Percentiles rank a stretch among this genome's conserved stretches.
Conservation (phyloP, 2,888 invertebrate genomes). For the Agrotis exclamationis region DNA sequence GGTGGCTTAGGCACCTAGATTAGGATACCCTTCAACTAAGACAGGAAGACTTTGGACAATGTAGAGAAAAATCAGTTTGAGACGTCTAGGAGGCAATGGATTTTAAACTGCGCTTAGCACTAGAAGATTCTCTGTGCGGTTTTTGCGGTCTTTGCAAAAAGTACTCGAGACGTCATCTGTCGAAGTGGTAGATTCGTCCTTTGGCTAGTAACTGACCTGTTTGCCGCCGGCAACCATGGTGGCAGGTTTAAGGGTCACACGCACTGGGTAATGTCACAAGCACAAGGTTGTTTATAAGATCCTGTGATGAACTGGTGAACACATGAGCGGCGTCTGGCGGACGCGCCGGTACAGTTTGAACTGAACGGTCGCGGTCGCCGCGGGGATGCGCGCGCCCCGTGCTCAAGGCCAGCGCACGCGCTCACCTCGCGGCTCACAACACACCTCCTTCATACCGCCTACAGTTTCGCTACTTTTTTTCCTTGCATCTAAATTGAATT, state of each 20-base stretch:
- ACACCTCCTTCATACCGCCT: slow-evolving; percentile 55
- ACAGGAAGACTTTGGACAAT: slow-evolving; percentile 13
- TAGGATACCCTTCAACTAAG: slow-evolving; percentile 8
- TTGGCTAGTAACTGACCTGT: slow-evolving; percentile 83
- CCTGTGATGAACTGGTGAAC: slow-evolving; percentile 68
- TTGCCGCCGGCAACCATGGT: slow-evolving; percentile 91
- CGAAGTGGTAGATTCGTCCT: slow-evolving; percentile 64
- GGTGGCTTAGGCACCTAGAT: slow-evolving; percentile 25
- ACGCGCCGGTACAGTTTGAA: slow-evolving; percentile 89
- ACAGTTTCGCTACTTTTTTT: slow-evolving; percentile 75
- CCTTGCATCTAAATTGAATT: slow-evolving; percentile 74
- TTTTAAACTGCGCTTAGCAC: slow-evolving; percentile 10
- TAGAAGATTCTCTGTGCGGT: slow-evolving; percentile 38
- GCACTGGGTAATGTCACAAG: slow-evolving; percentile 83
- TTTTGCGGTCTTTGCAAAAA: slow-evolving; percentile 38
- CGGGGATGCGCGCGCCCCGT: slow-evolving; percentile 79
- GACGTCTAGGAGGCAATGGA: not conserved
- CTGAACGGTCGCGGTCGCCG: slow-evolving; percentile 81
- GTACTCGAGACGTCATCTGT: slow-evolving; percentile 29
- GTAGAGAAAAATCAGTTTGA: slow-evolving; percentile 8
- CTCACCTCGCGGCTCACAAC: slow-evolving; percentile 64
- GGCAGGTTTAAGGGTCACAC: slow-evolving; percentile 75
- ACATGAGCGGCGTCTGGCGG: slow-evolving; percentile 88
- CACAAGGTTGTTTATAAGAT: slow-evolving; percentile 65
- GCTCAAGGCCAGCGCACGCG: slow-evolving; percentile 73